Percentiles rank a stretch among this genome's conserved stretches.
These are phyloP conservation scores for Xylota sylvarum DNA, from an alignment of 2,888 invertebrate genomes.

Conservation along the genomic window DNA sequence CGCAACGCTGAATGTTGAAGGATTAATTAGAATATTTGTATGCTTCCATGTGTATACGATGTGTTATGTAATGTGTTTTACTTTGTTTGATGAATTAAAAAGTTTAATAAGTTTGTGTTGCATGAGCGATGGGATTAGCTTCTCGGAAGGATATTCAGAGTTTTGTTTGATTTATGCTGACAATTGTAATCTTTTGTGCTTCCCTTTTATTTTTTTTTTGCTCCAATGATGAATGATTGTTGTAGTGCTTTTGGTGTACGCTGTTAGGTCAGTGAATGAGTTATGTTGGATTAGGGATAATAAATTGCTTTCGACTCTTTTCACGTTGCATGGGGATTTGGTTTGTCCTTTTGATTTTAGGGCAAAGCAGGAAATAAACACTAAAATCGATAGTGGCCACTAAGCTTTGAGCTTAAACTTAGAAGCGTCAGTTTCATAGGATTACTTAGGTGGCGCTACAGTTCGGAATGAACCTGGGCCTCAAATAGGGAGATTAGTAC, in stretches of 20 bases:
- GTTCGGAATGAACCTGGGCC: too few relatives aligned
- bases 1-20: background rate
- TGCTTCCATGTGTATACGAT: background rate
- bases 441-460: too few relatives aligned
- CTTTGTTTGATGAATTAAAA: conserved; percentile 46
- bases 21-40: background rate
- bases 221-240: conserved; percentile 65
- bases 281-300: conserved; percentile 71
- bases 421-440: background rate
- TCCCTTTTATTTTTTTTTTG: conserved; percentile 23
- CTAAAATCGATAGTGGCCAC: conserved; percentile 5
- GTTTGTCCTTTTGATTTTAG: conserved; percentile 50
- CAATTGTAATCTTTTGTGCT: conserved; percentile 71
- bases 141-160: conserved; percentile 58
- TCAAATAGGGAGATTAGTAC: background rate
- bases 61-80: background rate
- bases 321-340: conserved; percentile 62
- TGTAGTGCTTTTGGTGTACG: conserved; percentile 42
- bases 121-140: conserved; percentile 55
- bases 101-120: conserved; percentile 47
- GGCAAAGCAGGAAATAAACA: conserved; percentile 6
- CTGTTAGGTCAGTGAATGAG: conserved; percentile 62
- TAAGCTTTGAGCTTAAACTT: background rate
- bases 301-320: conserved; percentile 68
- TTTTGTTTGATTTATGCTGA: conserved; percentile 72